Percentiles rank a stretch among this genome's conserved stretches.
These are phyloP conservation scores for Arrhamphus sclerolepis DNA, from an alignment of 2,797 vertebrate genomes.

Conservation along the genomic window DNA sequence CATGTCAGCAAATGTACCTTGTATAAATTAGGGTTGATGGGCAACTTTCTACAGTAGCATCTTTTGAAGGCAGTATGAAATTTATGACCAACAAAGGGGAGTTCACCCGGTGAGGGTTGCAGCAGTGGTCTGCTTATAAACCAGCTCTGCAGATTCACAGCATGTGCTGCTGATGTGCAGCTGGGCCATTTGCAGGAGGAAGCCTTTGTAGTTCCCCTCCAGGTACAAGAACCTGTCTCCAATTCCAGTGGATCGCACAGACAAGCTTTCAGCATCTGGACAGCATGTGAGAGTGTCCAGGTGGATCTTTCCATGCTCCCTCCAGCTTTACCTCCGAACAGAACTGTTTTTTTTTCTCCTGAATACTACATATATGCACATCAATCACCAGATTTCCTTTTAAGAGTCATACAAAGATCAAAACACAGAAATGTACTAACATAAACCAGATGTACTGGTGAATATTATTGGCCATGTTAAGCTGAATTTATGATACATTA, in stretches of 20 bases:
- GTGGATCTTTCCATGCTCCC: slow-evolving; percentile 22
- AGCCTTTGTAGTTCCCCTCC: slow-evolving; percentile 56
- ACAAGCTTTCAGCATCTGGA: slow-evolving; percentile 51
- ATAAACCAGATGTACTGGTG: not conserved
- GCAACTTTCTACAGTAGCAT: slow-evolving; percentile 1
- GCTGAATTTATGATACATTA: not conserved
- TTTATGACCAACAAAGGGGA: slow-evolving; percentile 24
- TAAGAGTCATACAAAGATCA: not conserved
- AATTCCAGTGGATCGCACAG: slow-evolving; percentile 37
- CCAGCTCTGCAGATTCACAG: slow-evolving; percentile 29
- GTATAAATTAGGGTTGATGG: not conserved
- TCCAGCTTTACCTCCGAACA: not conserved
- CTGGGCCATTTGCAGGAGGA: slow-evolving; percentile 39
- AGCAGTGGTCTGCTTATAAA: slow-evolving; percentile 35
- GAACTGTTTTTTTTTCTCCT: not conserved
- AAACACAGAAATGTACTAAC: not conserved
- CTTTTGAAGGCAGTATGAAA: slow-evolving; percentile 12
- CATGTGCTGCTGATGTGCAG: slow-evolving; percentile 38
- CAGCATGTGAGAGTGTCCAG: slow-evolving; percentile 40
- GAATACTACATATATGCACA: not conserved
- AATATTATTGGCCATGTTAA: not conserved
- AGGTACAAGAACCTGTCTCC: slow-evolving; percentile 59
- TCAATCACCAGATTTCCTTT: no score
- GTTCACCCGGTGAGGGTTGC: slow-evolving; percentile 12
- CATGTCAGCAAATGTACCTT: not conserved